phyloP scores from a whole-genome alignment of 2,113 vertebrate genomes.

The Neodontobutis hainanensis region DNA sequence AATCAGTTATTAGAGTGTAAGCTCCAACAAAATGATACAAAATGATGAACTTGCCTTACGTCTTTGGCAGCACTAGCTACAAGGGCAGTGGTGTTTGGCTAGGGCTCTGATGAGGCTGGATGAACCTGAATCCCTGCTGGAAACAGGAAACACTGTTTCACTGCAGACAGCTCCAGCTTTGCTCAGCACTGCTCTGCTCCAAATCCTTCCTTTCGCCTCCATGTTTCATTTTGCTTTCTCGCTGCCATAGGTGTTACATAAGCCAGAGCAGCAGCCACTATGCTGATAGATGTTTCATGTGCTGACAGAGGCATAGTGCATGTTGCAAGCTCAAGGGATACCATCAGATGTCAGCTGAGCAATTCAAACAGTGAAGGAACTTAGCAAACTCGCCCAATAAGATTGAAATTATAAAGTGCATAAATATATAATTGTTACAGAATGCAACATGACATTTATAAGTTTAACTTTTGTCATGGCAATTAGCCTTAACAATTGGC shows the following conservation, averaged over 20 bases:
- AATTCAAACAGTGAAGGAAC: slow-evolving; percentile 41
- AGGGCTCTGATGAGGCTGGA: slow-evolving; percentile 64
- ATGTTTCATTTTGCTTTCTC: slow-evolving; percentile 69
- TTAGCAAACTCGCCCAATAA: slow-evolving; percentile 10
- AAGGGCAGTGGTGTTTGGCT: slow-evolving; percentile 14
- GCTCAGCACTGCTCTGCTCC: slow-evolving; percentile 68
- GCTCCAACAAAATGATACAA: slow-evolving; percentile 3
- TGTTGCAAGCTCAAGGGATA: slow-evolving; percentile 60
- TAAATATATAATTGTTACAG: neutral
- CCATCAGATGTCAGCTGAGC: slow-evolving; percentile 47
- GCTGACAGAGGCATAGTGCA: slow-evolving; percentile 62
- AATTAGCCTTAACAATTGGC: neutral
- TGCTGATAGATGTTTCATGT: slow-evolving; percentile 57
- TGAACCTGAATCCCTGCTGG: slow-evolving; percentile 81
- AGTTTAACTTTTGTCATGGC: slow-evolving; percentile 2
- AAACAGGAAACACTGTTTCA: slow-evolving; percentile 79
- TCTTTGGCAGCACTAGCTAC: slow-evolving; percentile 7
- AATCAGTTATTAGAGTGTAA: slow-evolving; percentile 1
- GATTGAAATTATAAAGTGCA: slow-evolving; percentile 11
- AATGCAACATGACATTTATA: slow-evolving; percentile 5
- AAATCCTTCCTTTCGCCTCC: slow-evolving; percentile 70
- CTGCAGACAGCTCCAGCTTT: slow-evolving; percentile 74
- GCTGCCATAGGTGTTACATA: slow-evolving; percentile 66
- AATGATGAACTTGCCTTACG: neutral
- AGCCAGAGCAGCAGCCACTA: slow-evolving; percentile 49